A percentile compares a stretch with the other conserved stretches of the same genome.
phyloP scores from a whole-genome alignment of 2,113 vertebrate genomes.

The Lasiurus borealis region DNA sequence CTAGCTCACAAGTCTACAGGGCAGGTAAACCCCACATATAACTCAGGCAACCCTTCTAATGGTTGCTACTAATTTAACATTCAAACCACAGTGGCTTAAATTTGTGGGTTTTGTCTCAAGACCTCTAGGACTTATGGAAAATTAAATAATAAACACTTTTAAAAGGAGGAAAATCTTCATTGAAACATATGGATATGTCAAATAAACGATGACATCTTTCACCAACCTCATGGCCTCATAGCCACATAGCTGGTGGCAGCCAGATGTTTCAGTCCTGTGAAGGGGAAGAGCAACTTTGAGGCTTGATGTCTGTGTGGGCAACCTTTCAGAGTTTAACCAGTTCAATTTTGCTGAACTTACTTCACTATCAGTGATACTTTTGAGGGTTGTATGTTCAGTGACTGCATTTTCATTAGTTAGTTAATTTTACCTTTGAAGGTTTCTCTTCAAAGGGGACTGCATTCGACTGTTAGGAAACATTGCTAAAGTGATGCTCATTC shows the following conservation, averaged over 20 bases:
- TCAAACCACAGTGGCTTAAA: background rate
- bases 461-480: background rate
- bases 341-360: background rate
- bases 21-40: background rate
- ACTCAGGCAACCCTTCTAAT: background rate
- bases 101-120: background rate
- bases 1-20: background rate
- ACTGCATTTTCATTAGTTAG: background rate
- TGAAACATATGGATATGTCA: background rate
- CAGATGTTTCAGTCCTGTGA: background rate
- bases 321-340: background rate
- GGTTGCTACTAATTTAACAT: background rate
- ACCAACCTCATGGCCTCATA: background rate
- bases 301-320: background rate
- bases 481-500: background rate
- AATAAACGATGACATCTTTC: background rate
- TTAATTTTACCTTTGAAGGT: background rate
- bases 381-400: background rate
- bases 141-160: background rate
- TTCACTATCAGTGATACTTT: background rate
- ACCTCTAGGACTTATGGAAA: background rate
- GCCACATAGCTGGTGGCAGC: background rate
- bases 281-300: background rate
- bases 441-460: background rate
- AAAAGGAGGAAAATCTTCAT: background rate